A percentile compares a stretch with the other conserved stretches of the same genome.
phyloP scores from a whole-genome alignment of 2,888 invertebrate species.

The Tholera decimalis region DNA sequence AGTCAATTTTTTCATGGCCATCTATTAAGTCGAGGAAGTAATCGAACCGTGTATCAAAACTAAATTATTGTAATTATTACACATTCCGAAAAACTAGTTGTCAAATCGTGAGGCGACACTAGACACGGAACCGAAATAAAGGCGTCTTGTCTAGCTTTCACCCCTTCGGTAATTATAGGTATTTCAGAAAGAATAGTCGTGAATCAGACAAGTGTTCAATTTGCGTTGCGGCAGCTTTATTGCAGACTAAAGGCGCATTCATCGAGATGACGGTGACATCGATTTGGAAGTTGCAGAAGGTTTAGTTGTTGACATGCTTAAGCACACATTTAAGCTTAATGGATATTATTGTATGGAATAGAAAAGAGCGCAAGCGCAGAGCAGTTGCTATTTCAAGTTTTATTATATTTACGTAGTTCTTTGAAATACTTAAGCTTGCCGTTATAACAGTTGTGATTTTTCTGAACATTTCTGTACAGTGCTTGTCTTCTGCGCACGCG shows the following conservation, averaged over 20 bases:
- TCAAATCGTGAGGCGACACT: constrained; percentile 75
- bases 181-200: constrained; percentile 75
- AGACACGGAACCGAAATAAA: constrained; percentile 77
- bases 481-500: constrained; percentile 7
- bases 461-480: constrained; percentile 12
- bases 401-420: neutral
- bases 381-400: neutral
- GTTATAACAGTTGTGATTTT: constrained; percentile 10
- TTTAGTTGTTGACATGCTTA: neutral
- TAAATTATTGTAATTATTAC: constrained; percentile 68
- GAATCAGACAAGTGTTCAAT: constrained; percentile 76
- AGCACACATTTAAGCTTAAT: neutral
- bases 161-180: constrained; percentile 81
- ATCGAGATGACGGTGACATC: constrained; percentile 65
- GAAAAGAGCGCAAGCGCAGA: neutral
- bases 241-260: constrained; percentile 69
- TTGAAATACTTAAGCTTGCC: neutral
- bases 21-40: constrained; percentile 54
- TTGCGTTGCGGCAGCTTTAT: constrained; percentile 61
- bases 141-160: constrained; percentile 79
- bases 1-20: constrained; percentile 48
- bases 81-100: constrained; percentile 64
- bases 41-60: constrained; percentile 51
- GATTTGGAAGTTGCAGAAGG: constrained; percentile 22
- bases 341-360: neutral